phyloP scores from a whole-genome alignment of 1,140 invertebrate genomes.

The Drosophila rufa region DNA sequence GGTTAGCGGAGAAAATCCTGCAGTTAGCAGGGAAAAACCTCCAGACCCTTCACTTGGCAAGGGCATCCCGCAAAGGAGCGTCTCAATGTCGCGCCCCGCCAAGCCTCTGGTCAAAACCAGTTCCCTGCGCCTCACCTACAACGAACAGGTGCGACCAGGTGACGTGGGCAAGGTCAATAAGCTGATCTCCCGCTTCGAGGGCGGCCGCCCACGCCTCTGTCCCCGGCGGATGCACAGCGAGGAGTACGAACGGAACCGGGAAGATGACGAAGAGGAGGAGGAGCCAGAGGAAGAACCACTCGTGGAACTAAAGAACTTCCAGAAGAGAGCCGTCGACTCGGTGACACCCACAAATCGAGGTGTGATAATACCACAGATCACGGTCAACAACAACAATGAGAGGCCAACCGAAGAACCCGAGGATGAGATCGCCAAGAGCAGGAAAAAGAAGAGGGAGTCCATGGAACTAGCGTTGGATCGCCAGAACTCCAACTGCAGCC shows the following conservation, averaged over 20 bases:
- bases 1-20: background rate
- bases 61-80: conserved; percentile 60
- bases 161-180: conserved; percentile 82
- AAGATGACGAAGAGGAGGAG: conserved; percentile 1
- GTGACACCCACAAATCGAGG: conserved; percentile 49
- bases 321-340: conserved; percentile 10
- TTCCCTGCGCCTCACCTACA: conserved; percentile 76
- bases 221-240: conserved; percentile 61
- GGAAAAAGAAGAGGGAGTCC: conserved; percentile 10
- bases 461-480: conserved; percentile 46
- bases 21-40: background rate
- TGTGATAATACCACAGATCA: conserved; percentile 64
- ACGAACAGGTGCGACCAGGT: conserved; percentile 68
- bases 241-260: conserved; percentile 41
- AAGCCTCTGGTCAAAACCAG: conserved; percentile 79
- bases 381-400: conserved; percentile 42
- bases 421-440: background rate
- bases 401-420: background rate
- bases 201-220: conserved; percentile 59
- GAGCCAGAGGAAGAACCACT: conserved; percentile 4
- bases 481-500: conserved; percentile 71
- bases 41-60: background rate
- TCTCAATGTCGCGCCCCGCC: conserved; percentile 63
- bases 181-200: conserved; percentile 76
- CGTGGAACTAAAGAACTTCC: conserved; percentile 1